Evolutionary conservation across 2,113 vertebrate species (phyloP).

Genomic region (Pithys albifrons): DNA sequence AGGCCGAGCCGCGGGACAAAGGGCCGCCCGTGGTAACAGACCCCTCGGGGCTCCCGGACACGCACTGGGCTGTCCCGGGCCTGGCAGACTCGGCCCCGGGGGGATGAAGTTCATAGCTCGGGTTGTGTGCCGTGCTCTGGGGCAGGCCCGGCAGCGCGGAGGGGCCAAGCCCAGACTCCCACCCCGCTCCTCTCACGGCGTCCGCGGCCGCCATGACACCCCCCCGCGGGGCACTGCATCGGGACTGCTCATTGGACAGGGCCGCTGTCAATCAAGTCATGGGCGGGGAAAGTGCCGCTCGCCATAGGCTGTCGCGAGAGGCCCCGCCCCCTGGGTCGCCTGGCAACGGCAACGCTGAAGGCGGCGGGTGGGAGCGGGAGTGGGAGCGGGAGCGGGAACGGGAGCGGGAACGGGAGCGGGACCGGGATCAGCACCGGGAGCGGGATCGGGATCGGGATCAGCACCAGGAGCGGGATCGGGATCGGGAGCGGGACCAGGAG

Average conservation of each 20-base stretch:
- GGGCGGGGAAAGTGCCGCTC: accelerated
- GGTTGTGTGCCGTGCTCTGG: no score
- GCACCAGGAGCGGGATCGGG: no score
- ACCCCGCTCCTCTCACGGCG: accelerated
- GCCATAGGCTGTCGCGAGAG: accelerated
- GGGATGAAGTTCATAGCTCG: neutral
- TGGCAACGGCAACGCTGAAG: neutral
- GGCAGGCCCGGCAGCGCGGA: accelerated
- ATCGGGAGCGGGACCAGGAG: no score
- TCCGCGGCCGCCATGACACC: accelerated
- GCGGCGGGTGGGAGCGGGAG: neutral
- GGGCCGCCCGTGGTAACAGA: neutral
- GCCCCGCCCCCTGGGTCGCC: neutral
- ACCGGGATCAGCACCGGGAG: accelerated
- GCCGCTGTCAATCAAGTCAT: neutral
- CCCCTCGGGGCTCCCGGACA: neutral
- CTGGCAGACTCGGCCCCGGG: neutral
- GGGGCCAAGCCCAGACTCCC: accelerated
- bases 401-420: no score
- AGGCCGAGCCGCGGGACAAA: no score
- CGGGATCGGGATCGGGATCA: neutral
- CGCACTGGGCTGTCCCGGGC: neutral
- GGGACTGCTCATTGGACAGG: neutral
- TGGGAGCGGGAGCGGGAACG: neutral
- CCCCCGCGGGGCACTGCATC: accelerated